phyloP scores from a whole-genome alignment of 2,797 vertebrate genomes.

The Carapus acus region DNA sequence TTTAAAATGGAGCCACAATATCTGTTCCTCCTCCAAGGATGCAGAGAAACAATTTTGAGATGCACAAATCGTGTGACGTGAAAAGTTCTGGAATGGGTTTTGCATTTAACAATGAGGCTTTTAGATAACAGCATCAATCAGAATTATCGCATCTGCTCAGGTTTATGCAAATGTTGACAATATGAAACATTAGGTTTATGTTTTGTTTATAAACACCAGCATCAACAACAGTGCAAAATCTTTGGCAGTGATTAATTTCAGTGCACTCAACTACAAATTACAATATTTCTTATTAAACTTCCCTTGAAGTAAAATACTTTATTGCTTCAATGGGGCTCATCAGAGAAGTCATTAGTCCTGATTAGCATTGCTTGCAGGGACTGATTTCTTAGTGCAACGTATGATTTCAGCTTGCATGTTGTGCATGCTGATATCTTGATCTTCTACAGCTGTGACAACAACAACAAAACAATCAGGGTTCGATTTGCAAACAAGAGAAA shows the following conservation, averaged over 20 bases:
- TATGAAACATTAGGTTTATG: not conserved
- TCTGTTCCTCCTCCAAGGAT: slow-evolving; percentile 26
- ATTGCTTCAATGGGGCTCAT: slow-evolving; percentile 59
- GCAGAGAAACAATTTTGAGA: slow-evolving; percentile 17
- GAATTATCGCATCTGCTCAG: slow-evolving; percentile 11
- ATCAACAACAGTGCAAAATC: not conserved
- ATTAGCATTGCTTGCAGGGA: slow-evolving; percentile 56
- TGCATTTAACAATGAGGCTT: no score
- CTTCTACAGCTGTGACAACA: no score
- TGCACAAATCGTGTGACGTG: no score
- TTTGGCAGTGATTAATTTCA: slow-evolving; percentile 28
- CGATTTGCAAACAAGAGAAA: no score
- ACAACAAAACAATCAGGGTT: no score
- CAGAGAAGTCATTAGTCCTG: slow-evolving; percentile 57
- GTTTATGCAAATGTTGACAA: not conserved
- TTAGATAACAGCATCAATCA: not conserved
- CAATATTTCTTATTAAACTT: slow-evolving; percentile 20
- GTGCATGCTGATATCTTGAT: slow-evolving; percentile 4
- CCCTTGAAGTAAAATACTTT: slow-evolving; percentile 52
- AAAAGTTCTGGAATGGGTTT: no score
- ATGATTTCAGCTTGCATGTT: slow-evolving; percentile 36
- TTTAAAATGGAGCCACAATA: slow-evolving; percentile 30
- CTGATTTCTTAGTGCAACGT: slow-evolving; percentile 60
- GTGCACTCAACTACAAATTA: slow-evolving; percentile 40
- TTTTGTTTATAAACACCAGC: not conserved